A percentile compares a stretch with the other conserved stretches of the same genome.
These are phyloP conservation scores for Caenorhabditis virilis DNA, from an alignment of 2,888 invertebrate genomes.

Conservation along the genomic window DNA sequence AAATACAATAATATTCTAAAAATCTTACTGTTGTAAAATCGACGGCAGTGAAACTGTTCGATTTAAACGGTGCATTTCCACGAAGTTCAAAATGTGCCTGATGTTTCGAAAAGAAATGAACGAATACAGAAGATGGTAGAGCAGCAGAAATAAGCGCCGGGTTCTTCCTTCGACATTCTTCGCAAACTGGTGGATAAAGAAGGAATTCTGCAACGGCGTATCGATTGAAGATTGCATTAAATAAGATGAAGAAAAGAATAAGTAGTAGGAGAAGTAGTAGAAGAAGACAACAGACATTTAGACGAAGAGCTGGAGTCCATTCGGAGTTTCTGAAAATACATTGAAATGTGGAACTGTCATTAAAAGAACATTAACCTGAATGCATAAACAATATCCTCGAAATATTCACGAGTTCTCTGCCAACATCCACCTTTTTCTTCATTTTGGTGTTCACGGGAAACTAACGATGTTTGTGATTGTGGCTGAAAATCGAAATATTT, in stretches of 20 bases:
- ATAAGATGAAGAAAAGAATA: conserved; percentile 57
- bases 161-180: conserved; percentile 64
- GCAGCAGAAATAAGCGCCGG: conserved; percentile 51
- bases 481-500: conserved; percentile 31
- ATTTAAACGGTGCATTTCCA: conserved; percentile 65
- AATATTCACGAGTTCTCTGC: conserved; percentile 20
- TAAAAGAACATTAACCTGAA: conserved; percentile 25
- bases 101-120: conserved; percentile 48
- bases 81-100: conserved; percentile 64
- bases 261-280: conserved; percentile 60
- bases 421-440: conserved; percentile 36
- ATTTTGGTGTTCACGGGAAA: conserved; percentile 31
- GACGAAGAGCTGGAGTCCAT: conserved; percentile 52
- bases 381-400: conserved; percentile 29
- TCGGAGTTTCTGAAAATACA: conserved; percentile 54
- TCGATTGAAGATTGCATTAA: conserved; percentile 58
- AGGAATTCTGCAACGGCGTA: conserved; percentile 58
- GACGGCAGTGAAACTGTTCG: conserved; percentile 67
- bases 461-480: conserved; percentile 49
- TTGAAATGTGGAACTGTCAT: not conserved
- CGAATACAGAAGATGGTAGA: conserved; percentile 48
- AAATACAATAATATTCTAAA: too few relatives aligned
- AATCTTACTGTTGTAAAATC: conserved; percentile 60
- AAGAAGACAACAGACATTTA: conserved; percentile 55
- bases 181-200: conserved; percentile 66